A percentile compares a stretch with the other conserved stretches of the same genome.
Conservation (phyloP, 2,888 invertebrate species). For the Micropterix aruncella region DNA sequence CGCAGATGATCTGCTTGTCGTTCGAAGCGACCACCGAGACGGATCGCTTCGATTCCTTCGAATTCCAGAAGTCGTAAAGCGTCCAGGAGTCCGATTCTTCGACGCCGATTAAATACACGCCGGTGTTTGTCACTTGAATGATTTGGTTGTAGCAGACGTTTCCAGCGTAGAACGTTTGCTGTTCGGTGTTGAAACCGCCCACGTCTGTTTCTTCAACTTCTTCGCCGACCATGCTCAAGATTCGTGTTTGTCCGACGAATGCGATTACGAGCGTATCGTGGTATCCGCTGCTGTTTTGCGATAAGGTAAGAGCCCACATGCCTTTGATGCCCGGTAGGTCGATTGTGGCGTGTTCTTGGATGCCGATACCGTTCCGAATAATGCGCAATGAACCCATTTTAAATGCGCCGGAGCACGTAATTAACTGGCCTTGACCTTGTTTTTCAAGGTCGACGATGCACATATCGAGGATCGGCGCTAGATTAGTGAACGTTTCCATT, state of each 20-base stretch:
- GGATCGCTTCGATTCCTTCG: slow-evolving; percentile 28
- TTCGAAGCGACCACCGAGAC: slow-evolving; percentile 86
- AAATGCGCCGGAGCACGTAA: slow-evolving; percentile 92
- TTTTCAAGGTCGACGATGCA: slow-evolving; percentile 93
- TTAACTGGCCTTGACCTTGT: slow-evolving; percentile 94
- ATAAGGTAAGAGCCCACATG: slow-evolving; percentile 77
- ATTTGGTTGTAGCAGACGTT: slow-evolving; percentile 79
- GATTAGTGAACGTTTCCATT: slow-evolving; percentile 93
- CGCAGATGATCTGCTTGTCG: slow-evolving; percentile 61
- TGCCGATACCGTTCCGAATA: slow-evolving; percentile 97
- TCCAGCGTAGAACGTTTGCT: slow-evolving; percentile 89
- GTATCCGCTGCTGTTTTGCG: slow-evolving; percentile 29
- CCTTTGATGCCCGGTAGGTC: slow-evolving; percentile 96
- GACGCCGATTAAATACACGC: not conserved
- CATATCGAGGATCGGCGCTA: slow-evolving; percentile 97
- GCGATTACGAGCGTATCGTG: slow-evolving; percentile 90
- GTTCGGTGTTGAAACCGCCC: slow-evolving; percentile 77
- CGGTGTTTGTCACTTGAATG: slow-evolving; percentile 25
- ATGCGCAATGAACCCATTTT: slow-evolving; percentile 96
- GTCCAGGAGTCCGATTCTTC: not conserved
- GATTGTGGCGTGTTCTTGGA: slow-evolving; percentile 94
- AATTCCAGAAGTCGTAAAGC: not conserved
- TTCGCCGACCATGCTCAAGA: slow-evolving; percentile 80
- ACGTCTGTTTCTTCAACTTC: slow-evolving; percentile 97
- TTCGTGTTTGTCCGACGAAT: slow-evolving; percentile 94